Conservation (phyloP, 1,140 invertebrate genomes). For the Caenorhabditis elegans region WBcel235 BX284605.5:5622001-5622500, state of each 20-base stretch:
- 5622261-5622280: too few relatives aligned
- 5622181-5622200: constrained; percentile 27
- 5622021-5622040: not conserved
- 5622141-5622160: constrained; percentile 33
- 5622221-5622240: constrained; percentile 17
- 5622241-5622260: constrained; percentile 31
- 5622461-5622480: not conserved
- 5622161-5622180: too few relatives aligned
- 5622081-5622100: constrained; percentile 15
- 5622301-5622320: not conserved
- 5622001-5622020: not conserved
- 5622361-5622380: constrained; percentile 13
- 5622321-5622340: not conserved
- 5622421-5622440: not conserved
- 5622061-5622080: not conserved
- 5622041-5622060: constrained; percentile 14
- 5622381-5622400: not conserved
- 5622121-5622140: constrained; percentile 24
- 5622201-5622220: constrained; percentile 33
- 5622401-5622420: not conserved
- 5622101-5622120: constrained; percentile 26
- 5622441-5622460: not conserved
- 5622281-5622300: constrained; percentile 18
- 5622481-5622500: too few relatives aligned
- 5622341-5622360: not conserved